Base-by-base conservation (phyloP, 2,113 vertebrate genomes). In the Hystrix brachyura region DNA sequence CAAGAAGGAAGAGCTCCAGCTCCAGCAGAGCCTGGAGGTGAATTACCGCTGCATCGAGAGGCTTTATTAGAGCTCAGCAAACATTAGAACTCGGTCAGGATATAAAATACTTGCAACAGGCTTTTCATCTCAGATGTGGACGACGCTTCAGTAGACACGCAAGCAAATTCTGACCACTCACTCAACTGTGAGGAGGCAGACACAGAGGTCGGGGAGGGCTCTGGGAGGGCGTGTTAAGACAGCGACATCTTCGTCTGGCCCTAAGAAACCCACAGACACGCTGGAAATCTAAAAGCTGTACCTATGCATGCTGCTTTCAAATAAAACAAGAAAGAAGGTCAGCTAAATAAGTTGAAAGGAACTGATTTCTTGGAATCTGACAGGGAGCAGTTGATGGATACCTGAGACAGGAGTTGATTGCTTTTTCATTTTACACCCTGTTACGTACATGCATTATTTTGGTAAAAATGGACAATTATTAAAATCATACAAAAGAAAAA, bases 281-380 rank as follows among this genome's bases (percentile, higher is more conserved):
- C 46, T 27, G 12, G 60, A 90, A 87, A 76, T 0, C 48, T 82
- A 23, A 34, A 34, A 71, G 84, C 32, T 91, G 8, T 32, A 90
- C 81, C 84, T 76, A 96, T 59, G 71, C n/a, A 80, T 29, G 64
- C 38, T 84, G 64, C 76, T 95, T 81, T 87, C n/a, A 69, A 78
- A 96, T 7, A n/a, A 71, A 94, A 69, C 17, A 90, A 71, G 90
- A 79, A n/a, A 88, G 59, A 90, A 59, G 29, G 60, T 72, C 62
- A 84, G 53, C 51, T 87, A 59, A n/a, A 80, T 43, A 96, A 34
- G 10, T 29, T 43, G 43, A 85, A 65, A 82, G 38, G n/a, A 64
- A 84, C 57, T 48, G 46, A 79, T 84, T 62, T 82, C 18, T 94
- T 82, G 46, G 88, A 97, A 59, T 10, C 79, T 21, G 43, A 92